A percentile compares a stretch with the other conserved stretches of the same genome.
phyloP scores from a whole-genome alignment of 2,888 invertebrate genomes.

The Cryptophagus acutangulus region DNA sequence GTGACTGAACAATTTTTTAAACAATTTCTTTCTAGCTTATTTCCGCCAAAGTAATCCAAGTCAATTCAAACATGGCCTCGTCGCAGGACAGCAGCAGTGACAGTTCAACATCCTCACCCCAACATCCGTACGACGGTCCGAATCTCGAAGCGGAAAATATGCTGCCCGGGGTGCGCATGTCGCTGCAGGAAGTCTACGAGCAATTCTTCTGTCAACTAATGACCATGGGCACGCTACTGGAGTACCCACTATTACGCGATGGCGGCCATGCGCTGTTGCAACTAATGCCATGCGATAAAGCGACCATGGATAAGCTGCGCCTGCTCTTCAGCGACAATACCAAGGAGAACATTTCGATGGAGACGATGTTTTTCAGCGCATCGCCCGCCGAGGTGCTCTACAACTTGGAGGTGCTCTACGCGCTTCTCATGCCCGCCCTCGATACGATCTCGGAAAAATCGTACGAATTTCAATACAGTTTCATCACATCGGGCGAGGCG shows the following conservation, averaged over 20 bases:
- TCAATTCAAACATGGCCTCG: slow-evolving; percentile 66
- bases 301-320: slow-evolving; percentile 53
- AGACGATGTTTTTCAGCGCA: slow-evolving; percentile 63
- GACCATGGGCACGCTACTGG: slow-evolving; percentile 79
- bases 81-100: slow-evolving; percentile 92
- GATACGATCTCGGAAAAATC: slow-evolving; percentile 72
- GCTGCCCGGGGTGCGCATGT: slow-evolving; percentile 86
- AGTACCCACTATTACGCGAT: slow-evolving; percentile 76
- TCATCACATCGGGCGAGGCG: slow-evolving; percentile 62
- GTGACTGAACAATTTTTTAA: neutral
- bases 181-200: slow-evolving; percentile 71
- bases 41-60: slow-evolving; percentile 72
- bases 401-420: slow-evolving; percentile 60
- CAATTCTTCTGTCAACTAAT: slow-evolving; percentile 82
- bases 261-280: slow-evolving; percentile 75
- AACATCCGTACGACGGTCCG: slow-evolving; percentile 75
- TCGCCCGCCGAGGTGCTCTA: slow-evolving; percentile 78
- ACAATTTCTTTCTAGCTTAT: slow-evolving; percentile 52
- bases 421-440: slow-evolving; percentile 83
- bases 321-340: slow-evolving; percentile 50
- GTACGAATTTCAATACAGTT: slow-evolving; percentile 65
- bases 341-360: slow-evolving; percentile 51
- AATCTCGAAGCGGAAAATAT: slow-evolving; percentile 81
- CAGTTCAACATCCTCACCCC: slow-evolving; percentile 89
- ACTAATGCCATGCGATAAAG: slow-evolving; percentile 67